Conservation (phyloP, 2,113 vertebrate species). For the Datnioides undecimradiatus region DNA sequence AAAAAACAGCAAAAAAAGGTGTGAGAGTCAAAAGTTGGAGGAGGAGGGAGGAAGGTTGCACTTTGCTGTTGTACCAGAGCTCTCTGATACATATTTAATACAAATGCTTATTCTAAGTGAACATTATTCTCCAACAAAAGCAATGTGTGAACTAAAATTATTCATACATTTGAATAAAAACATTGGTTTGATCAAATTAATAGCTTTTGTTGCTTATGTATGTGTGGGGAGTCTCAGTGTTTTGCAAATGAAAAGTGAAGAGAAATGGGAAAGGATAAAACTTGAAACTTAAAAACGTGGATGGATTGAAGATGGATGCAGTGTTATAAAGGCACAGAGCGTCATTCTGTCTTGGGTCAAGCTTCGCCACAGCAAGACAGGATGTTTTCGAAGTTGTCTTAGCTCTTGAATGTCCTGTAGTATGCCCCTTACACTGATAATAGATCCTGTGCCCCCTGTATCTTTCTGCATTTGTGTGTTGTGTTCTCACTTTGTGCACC, state of each 20-base stretch:
- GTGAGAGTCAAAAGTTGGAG: conserved; percentile 32
- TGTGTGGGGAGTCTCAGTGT: not conserved
- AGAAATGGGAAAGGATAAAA: no score
- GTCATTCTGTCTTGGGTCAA: not conserved
- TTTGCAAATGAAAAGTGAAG: not conserved
- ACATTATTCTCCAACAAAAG: conserved; percentile 34
- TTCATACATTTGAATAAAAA: conserved; percentile 66
- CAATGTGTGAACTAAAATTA: conserved; percentile 44
- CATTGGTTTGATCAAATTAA: conserved; percentile 66
- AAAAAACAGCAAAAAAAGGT: conserved; percentile 6
- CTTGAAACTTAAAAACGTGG: no score
- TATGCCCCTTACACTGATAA: not conserved
- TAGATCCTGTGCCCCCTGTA: not conserved
- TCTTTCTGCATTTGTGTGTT: not conserved
- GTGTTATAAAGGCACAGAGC: not conserved
- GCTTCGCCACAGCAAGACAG: not conserved
- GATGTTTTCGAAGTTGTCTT: not conserved
- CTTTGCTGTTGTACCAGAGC: conserved; percentile 57
- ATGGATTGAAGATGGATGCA: conserved; percentile 2
- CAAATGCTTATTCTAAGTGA: conserved; percentile 43
- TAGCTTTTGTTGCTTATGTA: conserved; percentile 23
- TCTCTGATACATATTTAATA: conserved; percentile 64
- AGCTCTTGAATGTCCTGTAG: not conserved
- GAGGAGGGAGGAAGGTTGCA: conserved; percentile 50
- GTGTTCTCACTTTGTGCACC: no score